phyloP scores from a whole-genome alignment of 2,113 vertebrate species.

The Telmatochromis sp. region DNA sequence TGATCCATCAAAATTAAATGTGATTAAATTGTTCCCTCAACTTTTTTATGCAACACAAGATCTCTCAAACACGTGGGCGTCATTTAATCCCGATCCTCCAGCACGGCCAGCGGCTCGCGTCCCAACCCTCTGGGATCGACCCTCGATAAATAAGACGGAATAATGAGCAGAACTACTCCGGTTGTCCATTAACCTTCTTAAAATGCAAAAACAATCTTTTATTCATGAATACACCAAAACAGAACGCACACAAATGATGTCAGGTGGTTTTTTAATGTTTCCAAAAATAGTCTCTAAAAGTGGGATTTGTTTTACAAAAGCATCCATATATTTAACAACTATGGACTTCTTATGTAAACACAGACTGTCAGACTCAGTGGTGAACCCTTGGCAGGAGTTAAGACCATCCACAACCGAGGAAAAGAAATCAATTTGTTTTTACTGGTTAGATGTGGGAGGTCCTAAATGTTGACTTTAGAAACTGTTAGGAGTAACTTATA shows the following conservation, averaged over 20 bases:
- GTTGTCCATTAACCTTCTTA: not conserved
- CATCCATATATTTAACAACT: conserved; percentile 50
- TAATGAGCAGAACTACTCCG: not conserved
- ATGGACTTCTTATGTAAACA: conserved; percentile 66
- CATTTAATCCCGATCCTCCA: not conserved
- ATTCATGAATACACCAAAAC: not conserved
- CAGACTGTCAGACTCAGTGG: conserved; percentile 43
- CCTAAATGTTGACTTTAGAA: not conserved
- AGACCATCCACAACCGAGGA: conserved; percentile 26
- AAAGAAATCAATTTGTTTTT: not conserved
- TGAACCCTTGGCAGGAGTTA: conserved; percentile 22
- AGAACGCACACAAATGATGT: conserved; percentile 32
- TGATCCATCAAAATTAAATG: not conserved
- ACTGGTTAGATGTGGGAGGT: not conserved
- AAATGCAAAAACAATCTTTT: not conserved
- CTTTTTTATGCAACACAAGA: not conserved
- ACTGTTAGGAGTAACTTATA: conserved; percentile 1
- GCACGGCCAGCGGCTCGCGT: rapidly evolving
- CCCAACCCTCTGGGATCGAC: not conserved
- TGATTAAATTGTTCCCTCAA: not conserved
- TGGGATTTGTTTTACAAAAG: conserved; percentile 69
- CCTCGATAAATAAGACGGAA: rapidly evolving
- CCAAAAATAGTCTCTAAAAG: conserved; percentile 71
- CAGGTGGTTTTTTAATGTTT: conserved; percentile 67
- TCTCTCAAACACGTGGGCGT: rapidly evolving